Conservation (phyloP, 1,140 invertebrate species). For the Lordiphosa collinella region DNA sequence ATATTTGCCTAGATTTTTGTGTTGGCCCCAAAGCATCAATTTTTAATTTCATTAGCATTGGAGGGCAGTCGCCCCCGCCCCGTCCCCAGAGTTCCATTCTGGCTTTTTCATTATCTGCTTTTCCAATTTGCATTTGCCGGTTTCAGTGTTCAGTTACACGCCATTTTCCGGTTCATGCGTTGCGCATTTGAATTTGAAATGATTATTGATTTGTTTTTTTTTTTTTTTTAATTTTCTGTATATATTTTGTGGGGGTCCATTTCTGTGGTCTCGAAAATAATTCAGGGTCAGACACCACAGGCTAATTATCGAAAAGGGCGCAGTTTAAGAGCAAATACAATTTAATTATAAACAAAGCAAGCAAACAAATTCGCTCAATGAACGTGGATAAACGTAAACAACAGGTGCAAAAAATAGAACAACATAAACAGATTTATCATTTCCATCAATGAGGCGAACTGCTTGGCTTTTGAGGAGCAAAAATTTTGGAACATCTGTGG, state of each 20-base stretch:
- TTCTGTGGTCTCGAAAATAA: not conserved
- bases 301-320: slow-evolving; percentile 8
- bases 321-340: slow-evolving; percentile 10
- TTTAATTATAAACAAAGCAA: not conserved
- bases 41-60: slow-evolving; percentile 74
- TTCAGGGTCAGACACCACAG: slow-evolving; percentile 8
- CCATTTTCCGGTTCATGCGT: slow-evolving; percentile 73
- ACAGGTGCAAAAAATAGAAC: not conserved
- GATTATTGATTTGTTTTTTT: slow-evolving; percentile 62
- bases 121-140: slow-evolving; percentile 69
- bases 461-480: too few relatives aligned
- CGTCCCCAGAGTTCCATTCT: slow-evolving; percentile 18
- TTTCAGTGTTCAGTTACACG: slow-evolving; percentile 42
- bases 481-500: too few relatives aligned
- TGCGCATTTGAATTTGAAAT: slow-evolving; percentile 75
- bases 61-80: slow-evolving; percentile 19
- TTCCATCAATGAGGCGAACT: not conserved
- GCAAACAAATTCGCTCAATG: not conserved
- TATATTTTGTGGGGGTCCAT: slow-evolving; percentile 4
- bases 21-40: slow-evolving; percentile 71
- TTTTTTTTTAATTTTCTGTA: slow-evolving; percentile 1
- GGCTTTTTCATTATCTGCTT: slow-evolving; percentile 72
- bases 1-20: slow-evolving; percentile 48
- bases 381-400: not conserved
- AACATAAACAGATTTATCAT: slow-evolving; percentile 3